Percentiles rank a stretch among this genome's conserved stretches.
These are phyloP conservation scores for Nanorana parkeri DNA, from an alignment of 2,113 vertebrate genomes.

Conservation along the genomic window DNA sequence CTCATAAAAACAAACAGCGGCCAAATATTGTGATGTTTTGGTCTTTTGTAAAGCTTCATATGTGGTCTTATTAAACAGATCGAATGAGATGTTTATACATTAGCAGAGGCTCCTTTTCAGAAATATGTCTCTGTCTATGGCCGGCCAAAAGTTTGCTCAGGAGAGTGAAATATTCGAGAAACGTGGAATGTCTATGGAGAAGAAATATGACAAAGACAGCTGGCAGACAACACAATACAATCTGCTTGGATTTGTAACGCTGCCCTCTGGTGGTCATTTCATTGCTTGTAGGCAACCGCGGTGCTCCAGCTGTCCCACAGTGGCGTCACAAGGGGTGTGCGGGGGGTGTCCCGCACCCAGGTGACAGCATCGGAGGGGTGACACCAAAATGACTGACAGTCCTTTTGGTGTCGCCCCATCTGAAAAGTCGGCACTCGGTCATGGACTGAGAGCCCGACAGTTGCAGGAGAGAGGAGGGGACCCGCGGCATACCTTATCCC, in stretches of 20 bases:
- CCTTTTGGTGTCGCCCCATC: too few species aligned
- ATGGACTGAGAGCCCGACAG: too few species aligned
- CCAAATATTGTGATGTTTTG: conserved; percentile 21
- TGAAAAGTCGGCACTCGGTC: too few species aligned
- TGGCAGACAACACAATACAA: neutral
- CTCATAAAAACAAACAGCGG: neutral
- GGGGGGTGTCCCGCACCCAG: too few species aligned
- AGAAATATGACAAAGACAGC: neutral
- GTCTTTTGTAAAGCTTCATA: conserved; percentile 49
- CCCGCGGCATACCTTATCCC: too few species aligned
- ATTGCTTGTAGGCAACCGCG: too few species aligned
- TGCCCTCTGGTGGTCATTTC: conserved; percentile 22
- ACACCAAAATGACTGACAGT: too few species aligned
- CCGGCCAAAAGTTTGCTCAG: neutral
- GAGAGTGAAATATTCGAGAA: neutral
- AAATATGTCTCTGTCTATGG: conserved; percentile 10
- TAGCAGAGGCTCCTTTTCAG: neutral
- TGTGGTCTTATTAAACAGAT: conserved; percentile 54
- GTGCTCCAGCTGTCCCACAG: too few species aligned
- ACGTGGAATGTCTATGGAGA: neutral
- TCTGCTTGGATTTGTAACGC: neutral
- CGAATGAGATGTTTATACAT: conserved; percentile 41
- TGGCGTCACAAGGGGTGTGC: too few species aligned
- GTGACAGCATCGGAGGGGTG: too few species aligned
- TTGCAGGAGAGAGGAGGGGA: too few species aligned